Conservation (phyloP, 2,797 vertebrate species). For the Poecile montanus region DNA sequence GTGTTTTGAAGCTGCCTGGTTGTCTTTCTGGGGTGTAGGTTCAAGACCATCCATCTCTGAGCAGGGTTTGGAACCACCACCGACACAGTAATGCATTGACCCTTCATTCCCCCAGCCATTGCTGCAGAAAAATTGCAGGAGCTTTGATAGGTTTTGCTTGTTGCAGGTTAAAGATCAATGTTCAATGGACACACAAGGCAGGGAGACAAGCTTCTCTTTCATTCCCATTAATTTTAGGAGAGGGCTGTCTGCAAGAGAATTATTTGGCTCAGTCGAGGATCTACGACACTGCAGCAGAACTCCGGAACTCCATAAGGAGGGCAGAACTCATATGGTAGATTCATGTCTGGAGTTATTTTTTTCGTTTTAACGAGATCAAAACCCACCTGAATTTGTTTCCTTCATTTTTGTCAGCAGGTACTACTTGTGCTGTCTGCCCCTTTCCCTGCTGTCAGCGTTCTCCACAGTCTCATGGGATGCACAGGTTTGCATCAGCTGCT, state of each 20-base stretch:
- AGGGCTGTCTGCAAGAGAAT: background rate
- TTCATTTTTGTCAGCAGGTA: background rate
- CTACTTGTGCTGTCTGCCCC: background rate
- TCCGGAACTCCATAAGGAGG: background rate
- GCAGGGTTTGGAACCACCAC: background rate
- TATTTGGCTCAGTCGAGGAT: background rate
- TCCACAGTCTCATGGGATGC: background rate
- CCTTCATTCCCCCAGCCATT: background rate
- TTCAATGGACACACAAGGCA: background rate
- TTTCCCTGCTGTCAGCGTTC: background rate
- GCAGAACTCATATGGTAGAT: background rate
- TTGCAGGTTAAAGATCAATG: conserved; percentile 49
- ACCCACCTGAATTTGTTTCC: background rate
- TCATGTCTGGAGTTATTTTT: too few species aligned
- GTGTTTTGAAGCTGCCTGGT: background rate
- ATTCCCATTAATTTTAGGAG: background rate
- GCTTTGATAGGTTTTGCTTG: background rate
- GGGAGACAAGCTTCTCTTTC: background rate
- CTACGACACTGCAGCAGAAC: background rate
- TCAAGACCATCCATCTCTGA: background rate
- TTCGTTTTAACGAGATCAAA: background rate
- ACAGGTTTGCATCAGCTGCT: background rate
- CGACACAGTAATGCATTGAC: background rate
- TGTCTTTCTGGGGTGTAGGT: background rate
- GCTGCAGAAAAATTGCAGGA: conserved; percentile 17